These are phyloP conservation scores for Melanostigma gelatinosum DNA, from an alignment of 2,113 vertebrate species.

Conservation along the genomic window DNA sequence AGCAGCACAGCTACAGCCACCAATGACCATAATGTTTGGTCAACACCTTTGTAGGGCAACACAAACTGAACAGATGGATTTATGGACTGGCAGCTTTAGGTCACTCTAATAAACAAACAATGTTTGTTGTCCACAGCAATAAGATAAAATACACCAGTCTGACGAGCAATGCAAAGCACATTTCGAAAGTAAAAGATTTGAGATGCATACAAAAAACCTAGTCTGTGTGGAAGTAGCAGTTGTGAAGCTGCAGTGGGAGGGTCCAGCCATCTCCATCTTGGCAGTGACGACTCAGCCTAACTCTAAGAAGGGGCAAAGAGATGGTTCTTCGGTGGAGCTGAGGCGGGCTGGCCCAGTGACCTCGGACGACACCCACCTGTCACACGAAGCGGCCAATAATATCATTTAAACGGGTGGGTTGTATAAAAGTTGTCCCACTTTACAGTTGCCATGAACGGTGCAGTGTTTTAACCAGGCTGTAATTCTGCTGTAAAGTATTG, in stretches of 20 bases:
- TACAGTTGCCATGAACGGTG: neutral
- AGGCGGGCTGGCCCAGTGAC: too few species aligned
- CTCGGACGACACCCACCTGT: too few species aligned
- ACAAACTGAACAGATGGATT: neutral
- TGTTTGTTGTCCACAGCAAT: neutral
- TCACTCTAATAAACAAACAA: neutral
- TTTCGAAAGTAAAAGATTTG: neutral
- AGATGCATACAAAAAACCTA: too few species aligned
- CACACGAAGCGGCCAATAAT: too few species aligned
- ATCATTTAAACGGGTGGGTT: too few species aligned
- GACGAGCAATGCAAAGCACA: neutral
- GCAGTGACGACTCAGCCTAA: too few species aligned
- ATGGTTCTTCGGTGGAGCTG: too few species aligned
- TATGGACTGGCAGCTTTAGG: neutral
- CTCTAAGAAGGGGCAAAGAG: too few species aligned
- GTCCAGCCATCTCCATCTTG: too few species aligned
- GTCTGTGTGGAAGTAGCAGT: neutral
- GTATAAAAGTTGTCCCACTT: too few species aligned
- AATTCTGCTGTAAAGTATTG: neutral
- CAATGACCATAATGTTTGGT: neutral
- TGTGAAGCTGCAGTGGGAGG: neutral
- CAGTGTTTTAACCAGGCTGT: too few species aligned
- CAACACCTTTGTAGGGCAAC: neutral
- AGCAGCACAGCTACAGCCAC: neutral
- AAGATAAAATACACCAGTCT: neutral